Base-by-base conservation (phyloP, 2,797 vertebrate species). In the Muraenolepis orangiensis region DNA sequence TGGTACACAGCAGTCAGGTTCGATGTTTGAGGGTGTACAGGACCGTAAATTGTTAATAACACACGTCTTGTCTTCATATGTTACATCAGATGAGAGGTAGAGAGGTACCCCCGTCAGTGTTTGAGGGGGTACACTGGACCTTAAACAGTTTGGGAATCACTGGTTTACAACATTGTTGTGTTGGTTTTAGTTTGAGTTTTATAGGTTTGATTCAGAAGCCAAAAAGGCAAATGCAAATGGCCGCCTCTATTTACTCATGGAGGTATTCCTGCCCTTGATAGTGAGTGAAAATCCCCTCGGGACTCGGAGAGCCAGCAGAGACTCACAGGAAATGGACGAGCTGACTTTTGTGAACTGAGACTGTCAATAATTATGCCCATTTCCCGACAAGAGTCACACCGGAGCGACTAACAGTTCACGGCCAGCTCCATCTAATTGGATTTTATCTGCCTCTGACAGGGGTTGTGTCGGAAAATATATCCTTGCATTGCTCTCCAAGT, bases 291-390 rank as follows among this genome's bases (percentile, higher is more conserved):
- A 74, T 89, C 87, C 87, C 87, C 83, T 0, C 0, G 80, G 83
- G 90, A n/a, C n/a, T 83, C 32, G 72, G 1, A 26, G 66, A 76
- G 83, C 72, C 80, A 28, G 30, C 12, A 0, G 76, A 73, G 76
- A 74, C 74, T 5, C 83, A 81, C 70, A 69, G 76, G 81, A 78
- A 80, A 81, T 69, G 20, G 78, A 79, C 89, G 57, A 26, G 57
- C 57, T 64, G 57, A 64, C 57, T 64, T 26, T 26, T 86, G 85
- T 91, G 90, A 91, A 90, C 89, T 81, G 70, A 0, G 69, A 34
- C 87, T 92, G 91, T 93, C 91, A 92, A 92, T 93, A 92, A 93
- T 91, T 91, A 90, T 77, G 80, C 83, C 78, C 67, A 81, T 73
- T 84, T 82, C 84, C 81, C 84, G 85, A 85, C 86, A 85, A 85